phyloP scores from a whole-genome alignment of 2,888 invertebrate species.

The Ernsta delagoae region DNA sequence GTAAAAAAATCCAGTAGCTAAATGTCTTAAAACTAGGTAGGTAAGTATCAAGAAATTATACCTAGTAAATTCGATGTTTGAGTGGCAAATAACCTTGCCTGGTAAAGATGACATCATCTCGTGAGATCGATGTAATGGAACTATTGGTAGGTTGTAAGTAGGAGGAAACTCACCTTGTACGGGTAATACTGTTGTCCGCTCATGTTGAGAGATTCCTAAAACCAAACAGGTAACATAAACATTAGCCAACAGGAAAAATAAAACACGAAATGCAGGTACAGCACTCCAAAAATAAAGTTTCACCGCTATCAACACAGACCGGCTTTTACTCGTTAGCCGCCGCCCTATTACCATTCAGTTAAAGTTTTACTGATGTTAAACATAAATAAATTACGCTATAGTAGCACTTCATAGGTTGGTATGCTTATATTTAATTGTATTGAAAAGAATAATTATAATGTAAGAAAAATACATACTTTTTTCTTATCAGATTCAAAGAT shows the following conservation, averaged over 20 bases:
- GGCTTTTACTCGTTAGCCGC: conserved; percentile 57
- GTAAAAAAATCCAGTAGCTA: no score
- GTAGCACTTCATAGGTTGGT: neutral
- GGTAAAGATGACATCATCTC: conserved; percentile 78
- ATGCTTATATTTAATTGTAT: neutral
- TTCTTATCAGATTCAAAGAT: conserved; percentile 55
- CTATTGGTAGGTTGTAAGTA: conserved; percentile 50
- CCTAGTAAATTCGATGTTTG: conserved; percentile 5
- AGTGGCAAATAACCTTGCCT: conserved; percentile 51
- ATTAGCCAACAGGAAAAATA: conserved; percentile 45
- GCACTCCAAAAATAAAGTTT: conserved; percentile 68
- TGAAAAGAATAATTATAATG: neutral
- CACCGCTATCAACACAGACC: conserved; percentile 58
- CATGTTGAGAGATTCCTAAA: conserved; percentile 83
- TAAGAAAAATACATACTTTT: conserved; percentile 62
- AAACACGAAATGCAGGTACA: conserved; percentile 48
- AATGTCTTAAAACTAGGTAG: no score
- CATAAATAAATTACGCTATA: neutral
- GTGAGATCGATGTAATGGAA: conserved; percentile 66
- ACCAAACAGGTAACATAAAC: conserved; percentile 54
- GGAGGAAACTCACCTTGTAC: conserved; percentile 89
- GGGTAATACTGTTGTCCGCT: conserved; percentile 94
- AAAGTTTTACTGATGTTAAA: conserved; percentile 16
- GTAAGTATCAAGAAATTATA: no score
- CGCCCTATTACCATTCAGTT: conserved; percentile 16